Evolutionary conservation across 2,113 vertebrate genomes (phyloP).

Genomic region (Seriola quinqueradiata): DNA sequence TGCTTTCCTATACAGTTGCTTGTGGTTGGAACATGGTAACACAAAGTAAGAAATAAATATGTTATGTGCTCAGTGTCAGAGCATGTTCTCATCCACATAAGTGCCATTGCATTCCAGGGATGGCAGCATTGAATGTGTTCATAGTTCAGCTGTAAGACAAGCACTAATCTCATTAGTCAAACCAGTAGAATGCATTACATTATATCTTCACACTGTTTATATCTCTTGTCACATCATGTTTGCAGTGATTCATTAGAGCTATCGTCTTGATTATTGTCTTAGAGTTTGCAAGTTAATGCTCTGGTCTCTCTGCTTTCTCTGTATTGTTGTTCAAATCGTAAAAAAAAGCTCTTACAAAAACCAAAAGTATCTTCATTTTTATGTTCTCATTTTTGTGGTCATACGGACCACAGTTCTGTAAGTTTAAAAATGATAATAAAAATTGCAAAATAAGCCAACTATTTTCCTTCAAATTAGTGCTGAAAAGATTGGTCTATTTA

Average conservation of each 20-base stretch:
- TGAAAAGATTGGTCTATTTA: slow-evolving; percentile 4
- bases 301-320: background rate
- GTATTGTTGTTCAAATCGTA: background rate
- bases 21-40: slow-evolving; percentile 18
- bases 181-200: background rate
- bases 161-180: background rate
- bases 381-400: background rate
- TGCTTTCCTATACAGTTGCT: background rate
- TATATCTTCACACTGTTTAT: background rate
- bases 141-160: slow-evolving; percentile 5
- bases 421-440: background rate
- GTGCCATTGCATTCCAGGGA: background rate
- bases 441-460: background rate
- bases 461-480: background rate
- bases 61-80: slow-evolving; percentile 6
- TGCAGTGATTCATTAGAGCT: background rate
- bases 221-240: background rate
- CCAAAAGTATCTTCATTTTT: background rate
- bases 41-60: slow-evolving; percentile 1
- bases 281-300: background rate
- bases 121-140: slow-evolving; percentile 12
- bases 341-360: background rate
- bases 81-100: background rate
- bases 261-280: slow-evolving; percentile 8
- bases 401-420: background rate